Percentiles rank a stretch among this genome's conserved stretches.
These are phyloP conservation scores for Callosobruchus maculatus DNA, from an alignment of 2,888 invertebrate genomes.

Conservation along the genomic window DNA sequence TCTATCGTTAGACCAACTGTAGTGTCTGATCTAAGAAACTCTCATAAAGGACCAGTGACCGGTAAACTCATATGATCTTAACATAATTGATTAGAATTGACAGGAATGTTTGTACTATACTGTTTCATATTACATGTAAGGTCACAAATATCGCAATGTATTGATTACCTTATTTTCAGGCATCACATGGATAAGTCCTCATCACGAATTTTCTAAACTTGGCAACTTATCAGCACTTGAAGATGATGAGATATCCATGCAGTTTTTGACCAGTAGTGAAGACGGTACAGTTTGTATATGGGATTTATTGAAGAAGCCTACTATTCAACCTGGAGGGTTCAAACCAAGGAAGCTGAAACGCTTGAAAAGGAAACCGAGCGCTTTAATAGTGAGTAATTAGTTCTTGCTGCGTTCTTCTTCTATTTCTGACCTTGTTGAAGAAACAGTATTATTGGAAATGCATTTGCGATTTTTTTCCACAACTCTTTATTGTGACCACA, in stretches of 20 bases:
- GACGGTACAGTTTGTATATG: constrained; percentile 70
- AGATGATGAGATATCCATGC: constrained; percentile 51
- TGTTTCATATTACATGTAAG: too few species aligned
- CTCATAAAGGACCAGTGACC: constrained; percentile 61
- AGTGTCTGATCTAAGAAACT: constrained; percentile 56
- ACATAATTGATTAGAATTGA: neutral
- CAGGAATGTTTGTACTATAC: too few species aligned
- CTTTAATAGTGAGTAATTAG: constrained; percentile 45
- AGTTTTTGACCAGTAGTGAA: constrained; percentile 62
- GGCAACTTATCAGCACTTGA: constrained; percentile 53
- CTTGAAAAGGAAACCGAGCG: constrained; percentile 55
- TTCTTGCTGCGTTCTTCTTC: neutral
- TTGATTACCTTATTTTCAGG: constrained; percentile 20
- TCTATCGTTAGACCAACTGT: constrained; percentile 59
- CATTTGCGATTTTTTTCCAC: too few species aligned
- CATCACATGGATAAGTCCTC: constrained; percentile 67
- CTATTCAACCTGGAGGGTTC: constrained; percentile 35
- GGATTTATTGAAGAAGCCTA: constrained; percentile 58
- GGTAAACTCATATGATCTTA: constrained; percentile 12
- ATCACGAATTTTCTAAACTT: constrained; percentile 56
- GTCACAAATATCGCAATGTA: too few species aligned
- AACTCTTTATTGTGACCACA: too few species aligned
- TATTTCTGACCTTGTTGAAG: neutral
- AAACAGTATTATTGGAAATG: neutral
- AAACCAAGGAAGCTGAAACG: constrained; percentile 47